phyloP scores from a whole-genome alignment of 2,888 invertebrate genomes.

The Penaeus monodon region DNA sequence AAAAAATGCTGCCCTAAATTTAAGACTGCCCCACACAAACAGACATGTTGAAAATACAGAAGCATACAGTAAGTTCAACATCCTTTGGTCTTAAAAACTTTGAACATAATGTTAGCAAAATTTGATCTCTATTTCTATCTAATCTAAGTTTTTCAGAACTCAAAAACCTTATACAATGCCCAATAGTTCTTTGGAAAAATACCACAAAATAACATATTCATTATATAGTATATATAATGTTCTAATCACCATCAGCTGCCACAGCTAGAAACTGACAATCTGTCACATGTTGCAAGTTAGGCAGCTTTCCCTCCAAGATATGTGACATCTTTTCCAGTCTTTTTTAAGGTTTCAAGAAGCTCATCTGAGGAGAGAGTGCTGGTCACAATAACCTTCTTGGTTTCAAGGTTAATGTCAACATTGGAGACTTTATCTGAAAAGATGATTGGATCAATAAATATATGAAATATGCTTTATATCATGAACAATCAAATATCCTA shows the following conservation, averaged over 20 bases:
- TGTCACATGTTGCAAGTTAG: neutral
- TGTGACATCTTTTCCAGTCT: constrained; percentile 62
- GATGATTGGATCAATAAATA: neutral
- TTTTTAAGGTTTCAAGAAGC: constrained; percentile 58
- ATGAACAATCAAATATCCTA: neutral
- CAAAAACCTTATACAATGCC: too few species aligned
- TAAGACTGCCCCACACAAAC: too few species aligned
- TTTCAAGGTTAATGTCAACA: constrained; percentile 59
- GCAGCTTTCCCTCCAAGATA: constrained; percentile 41
- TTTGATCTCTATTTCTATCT: too few species aligned
- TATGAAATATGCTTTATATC: neutral
- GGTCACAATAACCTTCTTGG: constrained; percentile 58
- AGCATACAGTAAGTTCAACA: too few species aligned
- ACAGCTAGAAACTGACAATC: neutral
- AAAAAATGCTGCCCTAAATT: too few species aligned
- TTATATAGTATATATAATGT: too few species aligned
- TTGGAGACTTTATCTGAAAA: constrained; percentile 63
- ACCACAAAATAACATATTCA: too few species aligned
- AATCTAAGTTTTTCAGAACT: too few species aligned
- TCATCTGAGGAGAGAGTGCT: constrained; percentile 56
- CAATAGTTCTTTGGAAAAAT: too few species aligned
- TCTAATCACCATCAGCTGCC: neutral
- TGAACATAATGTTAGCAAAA: too few species aligned
- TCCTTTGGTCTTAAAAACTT: too few species aligned
- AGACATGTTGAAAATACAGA: too few species aligned